Base-by-base conservation (phyloP, 2,797 vertebrate genomes). In the Poeciliopsis paucimaculata region DNA sequence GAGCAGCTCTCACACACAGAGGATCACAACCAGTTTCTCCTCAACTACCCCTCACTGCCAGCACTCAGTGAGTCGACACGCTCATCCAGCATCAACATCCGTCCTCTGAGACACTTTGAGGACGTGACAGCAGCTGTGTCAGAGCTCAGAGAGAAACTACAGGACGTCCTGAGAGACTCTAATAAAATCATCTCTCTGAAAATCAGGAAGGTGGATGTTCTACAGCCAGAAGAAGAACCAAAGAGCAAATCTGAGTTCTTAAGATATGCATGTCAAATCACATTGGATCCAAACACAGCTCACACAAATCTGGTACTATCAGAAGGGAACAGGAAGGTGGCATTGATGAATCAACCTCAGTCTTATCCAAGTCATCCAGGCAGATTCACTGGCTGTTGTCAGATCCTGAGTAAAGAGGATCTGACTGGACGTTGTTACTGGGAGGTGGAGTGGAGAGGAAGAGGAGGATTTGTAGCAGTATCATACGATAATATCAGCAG, bases 361-460 rank as follows among this genome's bases (percentile, higher is more conserved):
- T 64, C 77, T 31, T 31, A 41, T 53, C 20, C 34, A 0, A 3
- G 4, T 20, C 77, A 74, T 1, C 15, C 45, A 43, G 64, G 31
- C 26, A 70, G 64, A 70, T 77, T 77, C 64, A 70, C 64, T 23
- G 26, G 36, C 2, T 39, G 16, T 23, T 31, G 16, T 5, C 77
- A 79, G 57, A 57, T 74, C 3, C 45, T 77, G 26, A 77, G 76
- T 16, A 71, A n/a, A 70, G 47, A 53, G 49, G 43, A 66, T 55
- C n/a, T 77, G n/a, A 71, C 64, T 41, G 47, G 76, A 31, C 9
- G 47, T 70, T 46, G 26, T 43, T 80, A 80, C 74, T 80, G 66
- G 66, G 73, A 80, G 74, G 79, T 80, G 74, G 43, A 80, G 51
- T 57, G 71, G 80, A 49, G 41, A 10, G 64, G 41, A 1, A 57